A percentile compares a stretch with the other conserved stretches of the same genome.
phyloP scores from a whole-genome alignment of 2,797 vertebrate genomes.

The Sardinella longiceps region DNA sequence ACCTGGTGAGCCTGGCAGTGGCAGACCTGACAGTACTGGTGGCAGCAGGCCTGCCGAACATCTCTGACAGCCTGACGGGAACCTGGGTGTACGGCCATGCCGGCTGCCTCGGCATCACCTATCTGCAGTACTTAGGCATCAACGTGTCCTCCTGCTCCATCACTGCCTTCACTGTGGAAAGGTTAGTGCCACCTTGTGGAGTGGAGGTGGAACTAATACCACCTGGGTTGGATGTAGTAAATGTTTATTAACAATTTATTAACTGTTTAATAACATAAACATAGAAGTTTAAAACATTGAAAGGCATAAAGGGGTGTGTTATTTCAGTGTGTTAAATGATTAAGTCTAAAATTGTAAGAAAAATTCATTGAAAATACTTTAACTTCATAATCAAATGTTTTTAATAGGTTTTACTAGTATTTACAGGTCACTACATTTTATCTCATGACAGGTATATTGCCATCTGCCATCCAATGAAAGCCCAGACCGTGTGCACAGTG shows the following conservation, averaged over 20 bases:
- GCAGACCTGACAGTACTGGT: slow-evolving; percentile 81
- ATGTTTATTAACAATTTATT: not conserved
- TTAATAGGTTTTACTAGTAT: too few species aligned
- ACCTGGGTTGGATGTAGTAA: not conserved
- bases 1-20: slow-evolving; percentile 82
- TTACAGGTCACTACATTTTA: not conserved
- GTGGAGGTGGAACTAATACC: not conserved
- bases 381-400: too few species aligned
- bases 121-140: slow-evolving; percentile 85
- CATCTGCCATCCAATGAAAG: slow-evolving; percentile 82
- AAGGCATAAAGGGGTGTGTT: not conserved
- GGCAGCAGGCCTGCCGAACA: slow-evolving; percentile 79
- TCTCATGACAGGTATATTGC: slow-evolving; percentile 76
- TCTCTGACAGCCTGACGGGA: slow-evolving; percentile 79
- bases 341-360: not conserved
- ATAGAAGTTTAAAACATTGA: not conserved
- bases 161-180: slow-evolving; percentile 83
- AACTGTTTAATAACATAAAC: not conserved
- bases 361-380: not conserved
- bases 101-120: slow-evolving; percentile 81
- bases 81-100: slow-evolving; percentile 79
- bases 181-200: slow-evolving; percentile 59
- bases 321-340: too few species aligned
- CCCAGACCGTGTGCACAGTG: slow-evolving; percentile 78
- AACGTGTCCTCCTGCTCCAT: slow-evolving; percentile 85